Conservation (phyloP, 1,140 invertebrate species). For the Macrotrachela quadricornifera region DNA sequence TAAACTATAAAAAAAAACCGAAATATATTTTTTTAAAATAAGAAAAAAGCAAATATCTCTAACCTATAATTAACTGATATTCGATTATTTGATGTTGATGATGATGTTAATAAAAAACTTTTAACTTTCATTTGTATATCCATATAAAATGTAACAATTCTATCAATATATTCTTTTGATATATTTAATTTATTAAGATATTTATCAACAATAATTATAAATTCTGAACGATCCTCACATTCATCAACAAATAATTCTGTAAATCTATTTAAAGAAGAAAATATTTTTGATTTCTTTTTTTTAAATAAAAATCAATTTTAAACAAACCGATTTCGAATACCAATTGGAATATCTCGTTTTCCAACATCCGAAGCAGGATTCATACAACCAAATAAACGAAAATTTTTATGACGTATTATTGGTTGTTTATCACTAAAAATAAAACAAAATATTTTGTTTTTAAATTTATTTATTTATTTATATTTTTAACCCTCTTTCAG, state of each 20-base stretch:
- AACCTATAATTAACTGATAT: not conserved
- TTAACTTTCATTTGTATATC: constrained; percentile 7
- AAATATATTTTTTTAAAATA: constrained; percentile 16
- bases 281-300: constrained; percentile 72
- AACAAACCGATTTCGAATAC: constrained; percentile 52
- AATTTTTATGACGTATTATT: constrained; percentile 59
- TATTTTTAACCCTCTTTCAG: constrained; percentile 58
- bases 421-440: constrained; percentile 35
- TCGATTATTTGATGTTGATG: constrained; percentile 1
- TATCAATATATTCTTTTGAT: not conserved
- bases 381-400: constrained; percentile 94
- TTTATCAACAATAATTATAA: not conserved
- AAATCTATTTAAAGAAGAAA: constrained; percentile 41
- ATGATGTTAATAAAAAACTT: constrained; percentile 5
- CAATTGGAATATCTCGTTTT: constrained; percentile 76
- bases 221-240: constrained; percentile 37
- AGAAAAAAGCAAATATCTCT: not conserved
- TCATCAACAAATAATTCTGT: constrained; percentile 92
- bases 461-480: constrained; percentile 31
- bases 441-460: constrained; percentile 62
- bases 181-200: not conserved
- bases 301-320: constrained; percentile 13
- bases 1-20: constrained; percentile 57
- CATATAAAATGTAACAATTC: no score
- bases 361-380: constrained; percentile 98